Evolutionary conservation across 2,888 invertebrate species (phyloP).

Genomic region (Conops quadrifasciatus): DNA sequence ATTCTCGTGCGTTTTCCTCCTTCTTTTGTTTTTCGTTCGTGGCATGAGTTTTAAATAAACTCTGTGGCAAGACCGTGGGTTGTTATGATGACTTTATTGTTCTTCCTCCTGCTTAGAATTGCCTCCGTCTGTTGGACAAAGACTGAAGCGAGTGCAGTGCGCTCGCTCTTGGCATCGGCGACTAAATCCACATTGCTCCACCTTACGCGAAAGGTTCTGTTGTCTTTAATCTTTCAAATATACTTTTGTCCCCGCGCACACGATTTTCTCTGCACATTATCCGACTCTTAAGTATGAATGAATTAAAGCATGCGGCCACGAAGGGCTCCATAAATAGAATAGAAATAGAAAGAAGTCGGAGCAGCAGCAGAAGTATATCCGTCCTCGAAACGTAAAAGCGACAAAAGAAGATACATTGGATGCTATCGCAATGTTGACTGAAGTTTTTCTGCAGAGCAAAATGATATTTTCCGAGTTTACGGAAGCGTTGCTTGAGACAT

Average conservation of each 20-base stretch:
- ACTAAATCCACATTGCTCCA: not conserved
- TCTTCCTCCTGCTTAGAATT: not conserved
- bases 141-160: not conserved
- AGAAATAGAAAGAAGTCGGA: not conserved
- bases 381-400: not conserved
- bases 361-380: not conserved
- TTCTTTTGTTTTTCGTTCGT: not conserved
- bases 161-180: not conserved
- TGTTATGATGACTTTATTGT: slow-evolving; percentile 2
- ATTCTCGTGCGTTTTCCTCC: not conserved
- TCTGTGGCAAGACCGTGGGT: not conserved
- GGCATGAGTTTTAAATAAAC: slow-evolving; percentile 3
- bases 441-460: not conserved
- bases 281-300: not conserved
- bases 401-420: no score
- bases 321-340: not conserved
- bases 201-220: slow-evolving; percentile 3
- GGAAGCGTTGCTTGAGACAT: not conserved
- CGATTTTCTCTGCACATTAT: not conserved
- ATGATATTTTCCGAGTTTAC: slow-evolving; percentile 4
- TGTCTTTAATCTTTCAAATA: slow-evolving; percentile 7
- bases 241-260: not conserved
- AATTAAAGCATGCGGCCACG: not conserved
- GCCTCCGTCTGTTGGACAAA: not conserved
- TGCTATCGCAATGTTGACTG: no score